Conservation (phyloP, 2,888 invertebrate species). For the Lasioglossum villosulum region DNA sequence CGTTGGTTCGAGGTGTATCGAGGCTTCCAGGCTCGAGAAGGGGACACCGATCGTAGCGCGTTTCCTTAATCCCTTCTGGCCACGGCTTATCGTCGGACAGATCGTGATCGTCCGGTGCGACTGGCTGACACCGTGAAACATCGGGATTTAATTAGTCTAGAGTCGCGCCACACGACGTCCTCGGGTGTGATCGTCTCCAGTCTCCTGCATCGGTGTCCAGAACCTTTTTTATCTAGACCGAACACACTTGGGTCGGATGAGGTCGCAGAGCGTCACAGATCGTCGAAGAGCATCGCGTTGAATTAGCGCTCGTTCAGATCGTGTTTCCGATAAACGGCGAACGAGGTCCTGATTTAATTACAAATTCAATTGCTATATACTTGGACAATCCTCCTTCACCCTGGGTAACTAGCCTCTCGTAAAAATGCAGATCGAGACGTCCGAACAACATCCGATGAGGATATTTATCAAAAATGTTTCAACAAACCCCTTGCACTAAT, state of each 20-base stretch:
- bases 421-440: not conserved
- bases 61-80: conserved; percentile 57
- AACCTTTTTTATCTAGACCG: not conserved
- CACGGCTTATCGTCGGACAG: conserved; percentile 71
- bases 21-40: conserved; percentile 34
- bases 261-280: not conserved
- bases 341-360: conserved; percentile 28
- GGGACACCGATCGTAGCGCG: conserved; percentile 40
- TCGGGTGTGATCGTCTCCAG: conserved; percentile 18
- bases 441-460: too few relatives aligned
- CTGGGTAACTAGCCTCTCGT: not conserved
- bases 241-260: conserved; percentile 8
- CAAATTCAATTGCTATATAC: conserved; percentile 24
- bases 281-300: not conserved
- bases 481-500: too few relatives aligned
- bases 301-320: conserved; percentile 6
- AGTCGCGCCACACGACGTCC: conserved; percentile 59
- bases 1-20: conserved; percentile 38
- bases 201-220: not conserved
- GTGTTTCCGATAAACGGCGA: not conserved
- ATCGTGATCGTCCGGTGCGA: conserved; percentile 71
- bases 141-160: conserved; percentile 69
- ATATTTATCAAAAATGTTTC: too few relatives aligned
- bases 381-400: not conserved
- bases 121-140: conserved; percentile 62